Conservation (phyloP, 2,113 vertebrate genomes). For the Catagonus wagneri region DNA sequence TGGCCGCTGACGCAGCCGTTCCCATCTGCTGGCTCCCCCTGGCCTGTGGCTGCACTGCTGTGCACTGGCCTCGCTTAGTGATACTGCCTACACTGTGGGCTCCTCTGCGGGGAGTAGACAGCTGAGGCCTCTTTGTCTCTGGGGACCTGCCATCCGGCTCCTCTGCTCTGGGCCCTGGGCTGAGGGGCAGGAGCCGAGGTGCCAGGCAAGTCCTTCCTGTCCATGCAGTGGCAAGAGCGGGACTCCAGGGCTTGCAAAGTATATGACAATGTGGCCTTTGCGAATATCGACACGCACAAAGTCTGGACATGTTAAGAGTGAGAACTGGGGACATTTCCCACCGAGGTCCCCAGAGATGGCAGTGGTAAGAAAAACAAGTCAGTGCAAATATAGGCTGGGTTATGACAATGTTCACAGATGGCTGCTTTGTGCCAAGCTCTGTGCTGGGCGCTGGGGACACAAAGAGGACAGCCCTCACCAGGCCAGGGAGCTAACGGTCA, state of each 20-base stretch:
- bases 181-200: background rate
- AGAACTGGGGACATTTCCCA: background rate
- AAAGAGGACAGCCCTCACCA: background rate
- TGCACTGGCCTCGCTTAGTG: background rate
- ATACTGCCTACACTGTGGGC: background rate
- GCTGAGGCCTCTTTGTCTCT: background rate
- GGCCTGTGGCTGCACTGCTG: background rate
- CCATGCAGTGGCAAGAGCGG: background rate
- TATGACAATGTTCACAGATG: background rate
- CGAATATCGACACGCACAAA: background rate
- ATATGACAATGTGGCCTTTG: background rate
- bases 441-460: background rate
- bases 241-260: background rate
- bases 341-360: background rate
- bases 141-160: background rate
- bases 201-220: background rate
- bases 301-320: background rate
- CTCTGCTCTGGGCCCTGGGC: background rate
- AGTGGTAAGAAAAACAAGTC: background rate
- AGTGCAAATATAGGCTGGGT: background rate
- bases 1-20: background rate
- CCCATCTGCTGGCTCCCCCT: background rate
- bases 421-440: constrained; percentile 7
- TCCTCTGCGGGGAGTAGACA: background rate
- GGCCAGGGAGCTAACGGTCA: background rate